A percentile compares a stretch with the other conserved stretches of the same genome.
phyloP scores from a whole-genome alignment of 2,888 invertebrate genomes.

The Dioctria rufipes region DNA sequence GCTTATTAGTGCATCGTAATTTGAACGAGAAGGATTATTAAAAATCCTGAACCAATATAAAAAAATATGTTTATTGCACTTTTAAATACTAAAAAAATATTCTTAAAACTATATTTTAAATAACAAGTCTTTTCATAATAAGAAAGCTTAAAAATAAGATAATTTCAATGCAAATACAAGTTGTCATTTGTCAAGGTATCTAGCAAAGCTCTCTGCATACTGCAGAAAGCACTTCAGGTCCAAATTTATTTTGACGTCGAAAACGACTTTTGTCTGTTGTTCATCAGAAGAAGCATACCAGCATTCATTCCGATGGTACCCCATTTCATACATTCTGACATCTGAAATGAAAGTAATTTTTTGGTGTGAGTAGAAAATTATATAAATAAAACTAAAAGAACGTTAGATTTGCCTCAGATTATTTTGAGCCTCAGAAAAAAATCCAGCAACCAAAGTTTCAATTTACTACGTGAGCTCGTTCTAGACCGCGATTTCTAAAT shows the following conservation, averaged over 20 bases:
- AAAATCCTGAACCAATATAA: background rate
- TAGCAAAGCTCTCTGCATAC: too few relatives aligned
- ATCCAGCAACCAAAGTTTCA: too few relatives aligned
- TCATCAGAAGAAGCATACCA: constrained; percentile 78
- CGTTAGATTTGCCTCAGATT: too few relatives aligned
- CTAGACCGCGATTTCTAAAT: too few relatives aligned
- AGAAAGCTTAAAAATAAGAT: background rate
- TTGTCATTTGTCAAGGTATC: background rate
- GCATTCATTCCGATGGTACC: constrained; percentile 81
- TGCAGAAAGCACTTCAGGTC: background rate
- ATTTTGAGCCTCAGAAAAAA: too few relatives aligned
- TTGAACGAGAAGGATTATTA: constrained; percentile 58
- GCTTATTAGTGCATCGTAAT: too few relatives aligned
- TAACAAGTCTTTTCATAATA: constrained; percentile 17
- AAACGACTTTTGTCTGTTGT: constrained; percentile 70
- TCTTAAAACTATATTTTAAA: background rate
- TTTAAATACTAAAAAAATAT: constrained; percentile 1
- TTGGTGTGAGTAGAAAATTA: background rate
- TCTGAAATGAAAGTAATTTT: constrained; percentile 73
- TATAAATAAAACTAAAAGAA: background rate
- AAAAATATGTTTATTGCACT: background rate
- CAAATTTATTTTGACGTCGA: constrained; percentile 63
- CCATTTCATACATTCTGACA: constrained; percentile 81
- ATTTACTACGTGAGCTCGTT: too few relatives aligned
- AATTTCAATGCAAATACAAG: background rate